A percentile compares a stretch with the other conserved stretches of the same genome.
These are phyloP conservation scores for Turnix velox DNA, from an alignment of 2,113 vertebrate species.

Conservation along the genomic window DNA sequence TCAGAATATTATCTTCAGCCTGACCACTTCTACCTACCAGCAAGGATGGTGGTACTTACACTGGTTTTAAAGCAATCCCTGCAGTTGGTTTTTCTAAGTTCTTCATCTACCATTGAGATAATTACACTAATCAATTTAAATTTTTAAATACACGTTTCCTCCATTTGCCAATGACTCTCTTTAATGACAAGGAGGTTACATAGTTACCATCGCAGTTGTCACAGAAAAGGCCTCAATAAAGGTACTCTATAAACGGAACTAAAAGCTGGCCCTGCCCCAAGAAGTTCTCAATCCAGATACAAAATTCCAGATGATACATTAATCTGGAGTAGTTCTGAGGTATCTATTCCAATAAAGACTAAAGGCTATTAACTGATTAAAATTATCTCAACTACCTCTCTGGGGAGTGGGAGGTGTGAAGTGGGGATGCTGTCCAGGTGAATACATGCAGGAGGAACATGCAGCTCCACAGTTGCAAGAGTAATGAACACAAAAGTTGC, in stretches of 20 bases:
- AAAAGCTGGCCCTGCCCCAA: background rate
- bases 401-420: background rate
- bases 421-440: background rate
- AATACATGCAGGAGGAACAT: background rate
- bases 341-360: background rate
- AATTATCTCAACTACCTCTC: background rate
- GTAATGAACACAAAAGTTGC: background rate
- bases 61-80: background rate
- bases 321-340: background rate
- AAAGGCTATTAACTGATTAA: background rate
- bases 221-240: background rate
- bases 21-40: background rate
- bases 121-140: background rate
- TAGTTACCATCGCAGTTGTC: background rate
- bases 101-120: background rate
- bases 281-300: background rate
- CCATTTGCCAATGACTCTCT: background rate
- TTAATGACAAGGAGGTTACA: background rate
- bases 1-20: background rate
- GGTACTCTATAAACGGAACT: background rate
- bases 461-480: background rate
- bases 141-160: background rate
- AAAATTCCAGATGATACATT: background rate
- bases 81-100: background rate
- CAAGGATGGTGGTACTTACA: background rate